Evolutionary conservation across 2,797 vertebrate species (phyloP).

Genomic region (Clarias laeviceps): DNA sequence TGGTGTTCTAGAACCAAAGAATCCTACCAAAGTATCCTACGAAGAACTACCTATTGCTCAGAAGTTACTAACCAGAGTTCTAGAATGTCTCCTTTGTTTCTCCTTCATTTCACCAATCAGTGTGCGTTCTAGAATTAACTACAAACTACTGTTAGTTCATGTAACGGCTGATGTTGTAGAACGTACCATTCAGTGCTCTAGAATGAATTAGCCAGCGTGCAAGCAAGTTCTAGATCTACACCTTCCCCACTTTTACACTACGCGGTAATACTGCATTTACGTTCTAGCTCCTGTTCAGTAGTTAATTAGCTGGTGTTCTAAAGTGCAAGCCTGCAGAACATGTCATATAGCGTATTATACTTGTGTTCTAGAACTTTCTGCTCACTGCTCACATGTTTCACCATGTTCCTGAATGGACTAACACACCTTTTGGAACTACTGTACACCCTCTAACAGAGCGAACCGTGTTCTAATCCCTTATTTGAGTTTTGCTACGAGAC

Average conservation of each 20-base stretch:
- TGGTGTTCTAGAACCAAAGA: not conserved
- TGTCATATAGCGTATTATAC: not conserved
- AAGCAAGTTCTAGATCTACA: not conserved
- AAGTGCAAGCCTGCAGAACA: not conserved
- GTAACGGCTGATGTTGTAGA: not conserved
- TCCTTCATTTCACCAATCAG: not conserved
- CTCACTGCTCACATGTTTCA: not conserved
- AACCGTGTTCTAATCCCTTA: not conserved
- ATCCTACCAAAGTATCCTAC: not conserved
- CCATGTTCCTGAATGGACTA: not conserved
- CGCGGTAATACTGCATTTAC: not conserved
- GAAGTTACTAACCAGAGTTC: not conserved
- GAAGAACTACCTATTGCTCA: not conserved
- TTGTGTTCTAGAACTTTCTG: not conserved
- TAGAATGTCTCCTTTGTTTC: not conserved
- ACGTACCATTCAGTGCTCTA: not conserved
- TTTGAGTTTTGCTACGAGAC: not conserved
- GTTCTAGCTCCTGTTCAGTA: not conserved
- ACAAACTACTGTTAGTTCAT: not conserved
- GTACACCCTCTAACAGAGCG: not conserved
- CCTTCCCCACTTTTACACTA: not conserved
- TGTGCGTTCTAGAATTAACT: not conserved
- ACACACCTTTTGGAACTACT: not conserved
- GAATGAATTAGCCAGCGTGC: not conserved
- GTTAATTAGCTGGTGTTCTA: not conserved